Evolutionary conservation across 2,888 invertebrate genomes (phyloP).

Genomic region (Pterobdella sp.): DNA sequence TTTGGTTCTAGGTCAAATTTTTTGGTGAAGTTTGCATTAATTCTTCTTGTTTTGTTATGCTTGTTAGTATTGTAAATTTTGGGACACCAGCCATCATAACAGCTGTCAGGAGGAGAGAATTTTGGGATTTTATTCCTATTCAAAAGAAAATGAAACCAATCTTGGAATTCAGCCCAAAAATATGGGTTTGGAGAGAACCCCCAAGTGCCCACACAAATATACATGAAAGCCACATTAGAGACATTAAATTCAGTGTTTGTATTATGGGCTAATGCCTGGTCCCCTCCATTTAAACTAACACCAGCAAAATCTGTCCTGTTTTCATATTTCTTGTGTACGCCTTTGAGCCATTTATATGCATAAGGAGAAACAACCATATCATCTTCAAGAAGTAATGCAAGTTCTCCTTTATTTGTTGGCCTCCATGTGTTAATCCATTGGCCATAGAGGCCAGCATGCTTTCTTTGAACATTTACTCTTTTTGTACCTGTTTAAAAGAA

Average conservation of each 20-base stretch:
- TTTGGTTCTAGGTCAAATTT: neutral
- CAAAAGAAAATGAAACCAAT: slow-evolving; percentile 23
- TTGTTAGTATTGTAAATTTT: neutral
- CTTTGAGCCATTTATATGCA: slow-evolving; percentile 31
- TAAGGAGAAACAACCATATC: slow-evolving; percentile 32
- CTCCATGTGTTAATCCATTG: slow-evolving; percentile 36
- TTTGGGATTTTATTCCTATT: neutral
- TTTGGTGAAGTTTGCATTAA: neutral
- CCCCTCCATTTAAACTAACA: slow-evolving; percentile 32
- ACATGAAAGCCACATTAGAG: slow-evolving; percentile 22
- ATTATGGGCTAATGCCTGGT: slow-evolving; percentile 27
- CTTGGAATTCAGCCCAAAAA: slow-evolving; percentile 30
- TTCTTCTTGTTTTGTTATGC: neutral
- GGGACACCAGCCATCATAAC: neutral
- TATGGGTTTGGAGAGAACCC: slow-evolving; percentile 31
- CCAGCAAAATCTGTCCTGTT: slow-evolving; percentile 19
- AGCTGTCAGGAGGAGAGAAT: neutral
- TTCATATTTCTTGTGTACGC: slow-evolving; percentile 21
- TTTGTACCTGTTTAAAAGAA: slow-evolving; percentile 5
- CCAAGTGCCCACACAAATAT: slow-evolving; percentile 33
- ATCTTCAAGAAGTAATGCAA: slow-evolving; percentile 33
- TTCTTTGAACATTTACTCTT: slow-evolving; percentile 32
- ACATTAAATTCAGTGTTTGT: neutral
- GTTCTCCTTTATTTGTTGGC: slow-evolving; percentile 21
- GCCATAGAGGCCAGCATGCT: slow-evolving; percentile 33